Evolutionary conservation across 2,797 vertebrate genomes (phyloP).

Genomic region (Pseudochromis fuscus): DNA sequence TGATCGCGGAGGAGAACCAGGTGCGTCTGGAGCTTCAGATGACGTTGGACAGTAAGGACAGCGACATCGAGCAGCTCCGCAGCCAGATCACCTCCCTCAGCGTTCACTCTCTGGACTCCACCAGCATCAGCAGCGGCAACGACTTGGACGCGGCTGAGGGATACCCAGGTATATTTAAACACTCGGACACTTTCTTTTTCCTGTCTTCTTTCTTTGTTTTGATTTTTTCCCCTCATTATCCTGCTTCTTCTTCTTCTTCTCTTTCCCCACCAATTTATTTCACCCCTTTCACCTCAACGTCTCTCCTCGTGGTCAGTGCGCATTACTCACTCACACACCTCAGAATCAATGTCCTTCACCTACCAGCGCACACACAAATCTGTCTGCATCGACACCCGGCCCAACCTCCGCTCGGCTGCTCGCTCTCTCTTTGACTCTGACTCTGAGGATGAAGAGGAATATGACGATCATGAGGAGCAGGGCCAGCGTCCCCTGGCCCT

Average conservation of each 20-base stretch:
- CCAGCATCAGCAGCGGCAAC: slow-evolving; percentile 92
- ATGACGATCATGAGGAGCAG: slow-evolving; percentile 39
- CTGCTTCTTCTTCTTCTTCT: slow-evolving; percentile 22
- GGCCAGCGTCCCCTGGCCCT: slow-evolving; percentile 78
- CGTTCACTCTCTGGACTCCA: slow-evolving; percentile 91
- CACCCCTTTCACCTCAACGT: slow-evolving; percentile 66
- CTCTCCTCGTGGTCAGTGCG: slow-evolving; percentile 87
- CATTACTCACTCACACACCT: slow-evolving; percentile 94
- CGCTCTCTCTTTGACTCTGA: slow-evolving; percentile 86
- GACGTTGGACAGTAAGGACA: slow-evolving; percentile 97
- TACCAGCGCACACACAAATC: slow-evolving; percentile 96
- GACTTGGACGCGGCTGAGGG: slow-evolving; percentile 91
- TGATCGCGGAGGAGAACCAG: slow-evolving; percentile 94
- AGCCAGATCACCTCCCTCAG: slow-evolving; percentile 93
- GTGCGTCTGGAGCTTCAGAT: slow-evolving; percentile 95
- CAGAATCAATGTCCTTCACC: slow-evolving; percentile 97
- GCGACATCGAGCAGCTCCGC: slow-evolving; percentile 97
- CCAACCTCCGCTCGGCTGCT: slow-evolving; percentile 86
- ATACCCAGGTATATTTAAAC: slow-evolving; percentile 89
- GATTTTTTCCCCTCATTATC: slow-evolving; percentile 34
- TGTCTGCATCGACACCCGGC: slow-evolving; percentile 94
- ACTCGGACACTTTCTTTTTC: background rate
- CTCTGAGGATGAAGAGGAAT: slow-evolving; percentile 87
- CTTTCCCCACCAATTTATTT: slow-evolving; percentile 61
- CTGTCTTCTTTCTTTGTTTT: slow-evolving; percentile 32